Base-by-base conservation (phyloP, 2,888 invertebrate genomes). In the Drosophila demipolita region DNA sequence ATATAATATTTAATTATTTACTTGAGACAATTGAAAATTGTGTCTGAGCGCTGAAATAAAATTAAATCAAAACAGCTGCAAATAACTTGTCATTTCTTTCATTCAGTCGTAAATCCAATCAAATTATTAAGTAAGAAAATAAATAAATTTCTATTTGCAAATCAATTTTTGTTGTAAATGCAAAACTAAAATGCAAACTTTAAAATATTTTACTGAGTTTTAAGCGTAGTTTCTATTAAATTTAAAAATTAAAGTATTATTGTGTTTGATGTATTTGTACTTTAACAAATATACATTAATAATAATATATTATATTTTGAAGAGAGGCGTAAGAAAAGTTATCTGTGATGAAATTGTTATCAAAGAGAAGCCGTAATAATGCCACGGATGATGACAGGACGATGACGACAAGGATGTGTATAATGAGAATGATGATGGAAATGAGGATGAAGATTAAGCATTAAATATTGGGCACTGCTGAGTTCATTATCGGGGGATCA, bases 401-500 rank as follows among this genome's bases (percentile, higher is more conserved):
- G 45, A 15, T 12, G 45, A 20, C 12, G 42, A 42, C 29, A 29
- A 29, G 29, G 29, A 29, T 29, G 29, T 29, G 29, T 29, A 29
- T 17, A n/a, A 42, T 4, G 32, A 32, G 5, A n/a, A 29, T 32
- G 20, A n/a, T 5, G 17, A 50, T 12, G 50, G 3, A 3, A 3
- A 20, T 42, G 5, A n/a, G 9, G 5, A 42, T 20, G 20, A 42
- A 11, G 12, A n/a, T 38, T 12, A 15, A 38, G 1, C 2, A 17
- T 8, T 23, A n/a, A 9, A 32, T 8, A 32, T 32, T 20, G 20
- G 32, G 42, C 68, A 63, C 26, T 57, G 60, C 49, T n/a, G 36
- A 64, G 74, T 70, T 75, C 80, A 78, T 78, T 79, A 80, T 62
- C 59, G 48, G 58, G 42, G 48, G 74, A 53, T 76, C 61, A 68